Conservation (phyloP, 2,888 invertebrate genomes). For the Melanostoma scalare region DNA sequence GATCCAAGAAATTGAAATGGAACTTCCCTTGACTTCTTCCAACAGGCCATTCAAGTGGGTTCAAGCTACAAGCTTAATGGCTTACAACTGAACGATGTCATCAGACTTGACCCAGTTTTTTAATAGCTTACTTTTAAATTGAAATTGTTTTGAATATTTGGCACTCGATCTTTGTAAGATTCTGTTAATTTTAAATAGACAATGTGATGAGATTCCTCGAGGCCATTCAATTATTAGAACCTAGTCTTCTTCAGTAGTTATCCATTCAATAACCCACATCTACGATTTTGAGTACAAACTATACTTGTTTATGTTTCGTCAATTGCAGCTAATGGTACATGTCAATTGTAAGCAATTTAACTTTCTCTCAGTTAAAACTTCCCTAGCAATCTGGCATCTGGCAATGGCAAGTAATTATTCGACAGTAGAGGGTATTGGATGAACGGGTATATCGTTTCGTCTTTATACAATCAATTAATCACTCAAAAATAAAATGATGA, state of each 20-base stretch:
- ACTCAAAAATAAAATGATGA: conserved; percentile 45
- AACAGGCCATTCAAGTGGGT: background rate
- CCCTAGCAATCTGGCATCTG: background rate
- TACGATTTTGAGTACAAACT: too few species aligned
- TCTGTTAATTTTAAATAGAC: too few species aligned
- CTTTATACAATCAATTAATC: conserved; percentile 43
- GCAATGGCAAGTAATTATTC: conserved; percentile 17
- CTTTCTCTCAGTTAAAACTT: background rate
- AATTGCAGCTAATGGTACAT: conserved; percentile 19
- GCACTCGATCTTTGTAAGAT: too few species aligned
- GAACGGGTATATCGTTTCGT: background rate
- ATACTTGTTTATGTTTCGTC: too few species aligned
- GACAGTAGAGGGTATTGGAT: background rate
- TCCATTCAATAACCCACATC: too few species aligned
- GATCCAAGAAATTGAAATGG: conserved; percentile 24
- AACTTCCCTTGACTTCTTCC: background rate
- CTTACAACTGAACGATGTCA: too few species aligned
- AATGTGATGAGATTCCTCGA: too few species aligned
- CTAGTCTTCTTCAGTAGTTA: too few species aligned
- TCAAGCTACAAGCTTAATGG: background rate
- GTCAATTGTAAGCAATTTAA: conserved; percentile 24
- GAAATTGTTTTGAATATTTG: too few species aligned
- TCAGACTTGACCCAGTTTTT: too few species aligned
- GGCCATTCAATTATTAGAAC: too few species aligned
- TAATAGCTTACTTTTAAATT: too few species aligned